A percentile compares a stretch with the other conserved stretches of the same genome.
phyloP scores from a whole-genome alignment of 2,888 invertebrate species.

The Cosmia trapezina region DNA sequence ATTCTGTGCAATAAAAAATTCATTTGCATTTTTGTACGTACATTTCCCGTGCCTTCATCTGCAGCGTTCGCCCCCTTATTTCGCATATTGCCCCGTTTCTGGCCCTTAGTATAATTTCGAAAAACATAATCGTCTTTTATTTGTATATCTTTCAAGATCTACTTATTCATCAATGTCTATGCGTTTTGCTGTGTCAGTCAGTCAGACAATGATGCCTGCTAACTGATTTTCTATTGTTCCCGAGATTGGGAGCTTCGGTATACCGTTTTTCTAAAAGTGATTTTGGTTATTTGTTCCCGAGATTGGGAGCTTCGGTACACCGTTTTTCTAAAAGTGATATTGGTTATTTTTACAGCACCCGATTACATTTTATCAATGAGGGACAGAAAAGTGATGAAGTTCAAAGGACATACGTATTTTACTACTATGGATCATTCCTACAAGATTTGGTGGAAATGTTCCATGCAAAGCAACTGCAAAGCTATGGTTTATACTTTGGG shows the following conservation, averaged over 20 bases:
- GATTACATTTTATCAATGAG: slow-evolving; percentile 53
- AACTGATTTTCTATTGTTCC: not conserved
- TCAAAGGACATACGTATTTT: slow-evolving; percentile 46
- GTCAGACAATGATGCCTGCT: not conserved
- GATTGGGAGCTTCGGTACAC: not conserved
- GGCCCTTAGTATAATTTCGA: not conserved
- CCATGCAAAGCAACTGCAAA: not conserved
- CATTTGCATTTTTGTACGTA: too few relatives aligned
- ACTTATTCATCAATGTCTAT: not conserved
- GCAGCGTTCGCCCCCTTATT: not conserved
- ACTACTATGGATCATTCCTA: slow-evolving; percentile 15
- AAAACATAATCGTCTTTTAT: not conserved
- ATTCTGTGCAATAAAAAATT: not conserved
- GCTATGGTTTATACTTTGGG: slow-evolving; percentile 38
- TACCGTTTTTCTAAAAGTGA: not conserved
- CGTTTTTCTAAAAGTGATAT: not conserved
- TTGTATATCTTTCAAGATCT: not conserved
- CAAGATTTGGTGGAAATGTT: slow-evolving; percentile 50
- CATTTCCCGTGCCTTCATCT: too few relatives aligned
- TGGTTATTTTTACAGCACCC: slow-evolving; percentile 33
- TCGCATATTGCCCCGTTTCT: not conserved
- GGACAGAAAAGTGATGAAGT: slow-evolving; percentile 52
- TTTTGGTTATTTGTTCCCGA: not conserved
- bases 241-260: not conserved
- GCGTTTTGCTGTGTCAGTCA: not conserved